These are phyloP conservation scores for Lasioglossum vierecki DNA, from an alignment of 2,888 invertebrate genomes.

Conservation along the genomic window DNA sequence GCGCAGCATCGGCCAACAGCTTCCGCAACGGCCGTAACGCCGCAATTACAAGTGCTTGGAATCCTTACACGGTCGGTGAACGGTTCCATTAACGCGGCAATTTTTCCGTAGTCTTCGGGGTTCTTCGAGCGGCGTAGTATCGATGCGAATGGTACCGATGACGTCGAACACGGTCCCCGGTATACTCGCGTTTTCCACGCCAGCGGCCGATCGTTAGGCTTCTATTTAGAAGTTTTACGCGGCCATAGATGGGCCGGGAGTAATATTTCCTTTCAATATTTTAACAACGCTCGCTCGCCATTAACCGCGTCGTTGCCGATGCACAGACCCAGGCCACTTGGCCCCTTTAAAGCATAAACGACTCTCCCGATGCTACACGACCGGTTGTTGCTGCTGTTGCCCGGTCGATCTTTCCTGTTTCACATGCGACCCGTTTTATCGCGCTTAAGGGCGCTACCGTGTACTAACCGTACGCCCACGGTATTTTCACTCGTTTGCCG, in stretches of 20 bases:
- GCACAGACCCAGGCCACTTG: conserved; percentile 7
- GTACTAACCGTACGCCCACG: background rate
- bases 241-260: conserved; percentile 13
- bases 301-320: conserved; percentile 38
- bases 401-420: conserved; percentile 26
- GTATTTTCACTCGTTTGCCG: conserved; percentile 46
- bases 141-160: conserved; percentile 14
- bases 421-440: conserved; percentile 52
- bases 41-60: conserved; percentile 31
- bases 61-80: conserved; percentile 22
- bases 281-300: conserved; percentile 38
- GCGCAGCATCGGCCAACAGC: background rate
- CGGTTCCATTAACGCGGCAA: background rate
- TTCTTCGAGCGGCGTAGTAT: background rate
- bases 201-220: conserved; percentile 39
- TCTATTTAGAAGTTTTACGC: conserved; percentile 44
- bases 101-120: conserved; percentile 13
- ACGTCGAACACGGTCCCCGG: conserved; percentile 6
- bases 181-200: conserved; percentile 15
- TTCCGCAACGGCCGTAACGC: conserved; percentile 7
- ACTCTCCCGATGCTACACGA: conserved; percentile 5
- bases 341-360: conserved; percentile 43
- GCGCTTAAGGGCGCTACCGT: conserved; percentile 41
- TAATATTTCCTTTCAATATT: conserved; percentile 67
- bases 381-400: conserved; percentile 1